Base-by-base conservation (phyloP, 2,888 invertebrate genomes). In the Yponomeuta plumbellus region DNA sequence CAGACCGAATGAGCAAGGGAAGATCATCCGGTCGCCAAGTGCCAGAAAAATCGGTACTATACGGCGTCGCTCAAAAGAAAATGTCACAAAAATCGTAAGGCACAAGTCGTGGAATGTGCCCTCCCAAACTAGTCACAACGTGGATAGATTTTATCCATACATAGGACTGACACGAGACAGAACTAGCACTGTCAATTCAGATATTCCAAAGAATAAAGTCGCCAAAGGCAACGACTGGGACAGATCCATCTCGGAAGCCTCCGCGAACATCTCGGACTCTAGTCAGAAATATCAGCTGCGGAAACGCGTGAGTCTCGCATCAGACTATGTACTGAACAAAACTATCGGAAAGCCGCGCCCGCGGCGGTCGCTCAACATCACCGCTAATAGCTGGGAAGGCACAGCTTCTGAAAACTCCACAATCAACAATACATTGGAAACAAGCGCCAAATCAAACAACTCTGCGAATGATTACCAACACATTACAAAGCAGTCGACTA, bases 11-110 rank as follows among this genome's bases (percentile, higher is more conserved):
- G 91, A 92, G 52, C 94, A 95, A 73, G 92, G 94, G 65, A 94
- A 94, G 75, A 92, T 96, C 10, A 94, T 96, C 69, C 86, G 96
- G 70, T 96, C 96, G 0, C 96, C 96, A 0, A 96, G 96, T 79
- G 96, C 96, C 1, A 91, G 96, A 65, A 96, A 96, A 91, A 96
- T 96, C 68, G 96, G 96, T 22, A 93, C 93, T 11, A 92, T 96
- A 71, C 86, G 96, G 75, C 91, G 96, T 63, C 88, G 95, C 66
- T 96, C 96, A 0, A 93, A 93, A 77, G 96, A 96, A 73, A 89
- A 91, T 70, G 80, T 85, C 61, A 89, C 86, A 1, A 92, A 92
- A 80, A 81, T 94, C 34, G 88, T 91, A 22, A 87, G 94, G 44
- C 94, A 93, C 71, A 93, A 93, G 72, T 94, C 95, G 0, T 94